Evolutionary conservation across 64 coral and sea anemone genomes (phyloP).

Genomic region (Stylophora pistillata): DNA sequence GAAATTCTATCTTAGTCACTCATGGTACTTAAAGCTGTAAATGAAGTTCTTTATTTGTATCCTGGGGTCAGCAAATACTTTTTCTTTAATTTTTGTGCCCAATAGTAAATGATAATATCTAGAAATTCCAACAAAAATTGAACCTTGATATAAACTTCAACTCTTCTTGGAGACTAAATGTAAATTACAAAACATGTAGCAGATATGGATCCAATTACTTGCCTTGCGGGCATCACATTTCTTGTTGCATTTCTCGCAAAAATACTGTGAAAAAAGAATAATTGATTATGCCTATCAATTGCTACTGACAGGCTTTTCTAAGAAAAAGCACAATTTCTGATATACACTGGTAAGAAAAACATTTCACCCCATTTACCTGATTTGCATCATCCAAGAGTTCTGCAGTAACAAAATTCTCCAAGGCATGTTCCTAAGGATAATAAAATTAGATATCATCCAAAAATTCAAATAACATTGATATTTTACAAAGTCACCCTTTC

Average conservation of each 20-base stretch:
- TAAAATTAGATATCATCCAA: background rate
- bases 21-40: too few species aligned
- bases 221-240: slow-evolving; percentile 97
- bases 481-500: too few species aligned
- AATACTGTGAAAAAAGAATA: slow-evolving; percentile 73
- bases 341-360: background rate
- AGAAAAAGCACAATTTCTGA: background rate
- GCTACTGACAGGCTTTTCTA: background rate
- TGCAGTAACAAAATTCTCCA: slow-evolving; percentile 74
- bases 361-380: slow-evolving; percentile 51
- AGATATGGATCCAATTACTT: background rate
- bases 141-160: too few species aligned
- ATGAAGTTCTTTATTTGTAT: too few species aligned
- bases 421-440: slow-evolving; percentile 57
- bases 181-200: too few species aligned
- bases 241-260: slow-evolving; percentile 96
- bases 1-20: too few species aligned
- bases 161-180: too few species aligned
- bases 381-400: slow-evolving; percentile 84
- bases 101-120: too few species aligned
- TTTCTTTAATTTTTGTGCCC: too few species aligned
- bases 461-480: too few species aligned
- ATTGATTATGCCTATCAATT: background rate
- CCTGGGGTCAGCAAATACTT: too few species aligned
- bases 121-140: too few species aligned